phyloP scores from a whole-genome alignment of 2,888 invertebrate species.

The Microdon myrmicae region DNA sequence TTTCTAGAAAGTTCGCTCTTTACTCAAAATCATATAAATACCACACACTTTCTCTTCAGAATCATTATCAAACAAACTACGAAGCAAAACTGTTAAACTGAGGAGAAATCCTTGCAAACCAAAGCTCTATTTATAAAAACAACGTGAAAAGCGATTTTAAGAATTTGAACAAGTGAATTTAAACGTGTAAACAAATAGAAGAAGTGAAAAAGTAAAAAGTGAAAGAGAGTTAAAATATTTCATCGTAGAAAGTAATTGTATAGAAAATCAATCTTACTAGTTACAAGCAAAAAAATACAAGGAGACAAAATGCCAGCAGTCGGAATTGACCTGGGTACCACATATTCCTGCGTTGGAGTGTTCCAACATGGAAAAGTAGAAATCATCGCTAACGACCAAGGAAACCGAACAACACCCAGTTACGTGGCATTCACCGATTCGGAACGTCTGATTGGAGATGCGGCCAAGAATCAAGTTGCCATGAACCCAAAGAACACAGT shows the following conservation, averaged over 20 bases:
- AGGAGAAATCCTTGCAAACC: neutral
- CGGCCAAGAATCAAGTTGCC: slow-evolving; percentile 82
- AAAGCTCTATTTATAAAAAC: neutral
- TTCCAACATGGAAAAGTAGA: slow-evolving; percentile 82
- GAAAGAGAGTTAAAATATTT: neutral
- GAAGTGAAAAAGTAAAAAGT: neutral
- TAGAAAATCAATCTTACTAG: neutral
- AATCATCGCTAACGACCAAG: slow-evolving; percentile 82
- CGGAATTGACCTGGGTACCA: slow-evolving; percentile 86
- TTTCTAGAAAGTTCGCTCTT: slow-evolving; percentile 23
- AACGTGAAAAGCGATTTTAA: neutral
- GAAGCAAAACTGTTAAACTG: slow-evolving; percentile 4
- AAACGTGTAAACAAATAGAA: neutral
- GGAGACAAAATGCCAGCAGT: slow-evolving; percentile 70
- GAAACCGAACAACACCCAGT: slow-evolving; percentile 79
- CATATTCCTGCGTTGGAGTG: slow-evolving; percentile 82
- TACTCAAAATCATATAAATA: slow-evolving; percentile 26
- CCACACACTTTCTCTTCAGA: neutral
- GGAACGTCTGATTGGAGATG: slow-evolving; percentile 82
- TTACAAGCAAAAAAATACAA: neutral
- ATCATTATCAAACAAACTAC: slow-evolving; percentile 23
- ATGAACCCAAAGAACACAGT: slow-evolving; percentile 89
- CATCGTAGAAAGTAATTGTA: neutral
- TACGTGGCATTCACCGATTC: slow-evolving; percentile 82
- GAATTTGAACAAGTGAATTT: too few species aligned